phyloP scores from a whole-genome alignment of 2,888 invertebrate genomes.

The Plemyria rubiginata region DNA sequence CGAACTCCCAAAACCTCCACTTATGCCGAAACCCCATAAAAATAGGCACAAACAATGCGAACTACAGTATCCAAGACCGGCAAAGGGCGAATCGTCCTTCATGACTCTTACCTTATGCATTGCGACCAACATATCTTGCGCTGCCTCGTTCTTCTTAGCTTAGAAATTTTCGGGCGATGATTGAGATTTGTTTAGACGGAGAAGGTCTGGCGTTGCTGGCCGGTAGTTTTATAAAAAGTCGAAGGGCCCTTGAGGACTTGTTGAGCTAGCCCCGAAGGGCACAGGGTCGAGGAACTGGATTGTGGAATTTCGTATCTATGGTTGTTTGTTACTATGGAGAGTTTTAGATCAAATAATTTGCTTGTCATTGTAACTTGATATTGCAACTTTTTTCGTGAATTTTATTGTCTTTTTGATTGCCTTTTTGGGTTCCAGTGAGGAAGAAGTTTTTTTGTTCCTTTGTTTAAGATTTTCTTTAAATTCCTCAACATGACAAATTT shows the following conservation, averaged over 20 bases:
- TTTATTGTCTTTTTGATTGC: neutral
- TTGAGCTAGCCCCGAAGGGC: constrained; percentile 77
- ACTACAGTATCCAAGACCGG: constrained; percentile 51
- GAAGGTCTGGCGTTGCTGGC: constrained; percentile 53
- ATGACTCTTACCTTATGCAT: constrained; percentile 48
- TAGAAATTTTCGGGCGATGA: neutral
- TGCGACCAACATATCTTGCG: constrained; percentile 31
- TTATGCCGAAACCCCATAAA: constrained; percentile 24
- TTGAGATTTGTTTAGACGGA: constrained; percentile 33
- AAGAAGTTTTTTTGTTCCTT: too few relatives aligned
- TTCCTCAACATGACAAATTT: too few relatives aligned
- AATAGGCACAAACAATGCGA: constrained; percentile 39
- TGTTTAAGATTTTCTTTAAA: too few relatives aligned
- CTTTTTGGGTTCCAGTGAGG: too few relatives aligned
- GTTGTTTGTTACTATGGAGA: constrained; percentile 27
- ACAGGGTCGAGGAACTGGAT: constrained; percentile 75
- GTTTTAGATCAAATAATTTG: constrained; percentile 3
- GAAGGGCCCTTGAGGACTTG: constrained; percentile 71
- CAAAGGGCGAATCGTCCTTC: constrained; percentile 53
- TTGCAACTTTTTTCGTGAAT: neutral
- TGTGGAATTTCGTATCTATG: constrained; percentile 46
- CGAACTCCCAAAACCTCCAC: constrained; percentile 7
- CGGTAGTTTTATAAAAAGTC: constrained; percentile 68
- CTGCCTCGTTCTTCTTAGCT: constrained; percentile 27
- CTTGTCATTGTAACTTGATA: neutral